These are phyloP conservation scores for Ophion ventricosus DNA, from an alignment of 2,888 invertebrate species.

Conservation along the genomic window DNA sequence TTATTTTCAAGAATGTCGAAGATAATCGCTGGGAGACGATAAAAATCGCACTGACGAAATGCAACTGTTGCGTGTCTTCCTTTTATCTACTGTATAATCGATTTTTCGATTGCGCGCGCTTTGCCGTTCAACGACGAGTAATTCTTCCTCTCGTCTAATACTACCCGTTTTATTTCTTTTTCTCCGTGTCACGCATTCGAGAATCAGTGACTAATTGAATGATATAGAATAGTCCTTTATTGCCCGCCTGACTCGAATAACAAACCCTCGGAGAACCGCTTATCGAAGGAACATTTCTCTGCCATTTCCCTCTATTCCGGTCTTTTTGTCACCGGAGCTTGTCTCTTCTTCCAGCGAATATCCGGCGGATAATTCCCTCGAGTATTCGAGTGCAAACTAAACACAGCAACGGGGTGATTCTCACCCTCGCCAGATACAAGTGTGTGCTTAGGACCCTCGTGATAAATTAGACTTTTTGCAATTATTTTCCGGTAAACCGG, in stretches of 20 bases:
- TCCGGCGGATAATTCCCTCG: slow-evolving; percentile 16
- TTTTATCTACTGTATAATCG: slow-evolving; percentile 62
- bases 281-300: slow-evolving; percentile 54
- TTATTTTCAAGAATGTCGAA: background rate
- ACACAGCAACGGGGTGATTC: slow-evolving; percentile 30
- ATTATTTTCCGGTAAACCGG: background rate
- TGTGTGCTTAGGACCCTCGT: slow-evolving; percentile 11
- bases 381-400: slow-evolving; percentile 37
- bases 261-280: slow-evolving; percentile 47
- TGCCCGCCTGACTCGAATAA: slow-evolving; percentile 65
- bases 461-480: background rate
- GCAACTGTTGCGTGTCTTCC: slow-evolving; percentile 26
- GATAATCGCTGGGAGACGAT: slow-evolving; percentile 15
- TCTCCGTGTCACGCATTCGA: slow-evolving; percentile 37
- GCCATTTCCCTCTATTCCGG: background rate
- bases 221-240: slow-evolving; percentile 64
- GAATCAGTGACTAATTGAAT: slow-evolving; percentile 68
- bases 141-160: slow-evolving; percentile 18
- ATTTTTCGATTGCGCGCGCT: slow-evolving; percentile 63
- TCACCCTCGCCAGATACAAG: slow-evolving; percentile 6
- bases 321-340: slow-evolving; percentile 8
- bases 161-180: slow-evolving; percentile 18
- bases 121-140: slow-evolving; percentile 38
- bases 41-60: slow-evolving; percentile 39
- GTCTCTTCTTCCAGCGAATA: background rate